Evolutionary conservation across 2,113 vertebrate species (phyloP).

Genomic region (Puffinus mauretanicus): DNA sequence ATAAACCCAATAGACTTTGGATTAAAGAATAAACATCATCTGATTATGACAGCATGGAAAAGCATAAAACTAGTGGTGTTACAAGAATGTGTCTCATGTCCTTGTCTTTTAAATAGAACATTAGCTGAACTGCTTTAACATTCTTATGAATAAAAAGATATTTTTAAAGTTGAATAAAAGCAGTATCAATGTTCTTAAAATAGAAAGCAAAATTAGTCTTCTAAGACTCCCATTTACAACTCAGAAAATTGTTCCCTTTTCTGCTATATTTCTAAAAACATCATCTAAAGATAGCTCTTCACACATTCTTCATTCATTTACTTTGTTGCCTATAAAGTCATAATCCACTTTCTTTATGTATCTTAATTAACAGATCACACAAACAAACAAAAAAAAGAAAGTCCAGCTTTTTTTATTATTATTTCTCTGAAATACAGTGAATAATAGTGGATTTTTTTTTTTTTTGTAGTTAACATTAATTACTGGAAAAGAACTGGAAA

Average conservation of each 20-base stretch:
- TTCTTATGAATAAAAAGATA: background rate
- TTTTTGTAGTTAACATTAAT: background rate
- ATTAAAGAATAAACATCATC: background rate
- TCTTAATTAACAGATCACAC: background rate
- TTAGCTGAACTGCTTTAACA: background rate
- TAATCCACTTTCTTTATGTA: background rate
- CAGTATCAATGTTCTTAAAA: background rate
- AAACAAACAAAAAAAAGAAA: background rate
- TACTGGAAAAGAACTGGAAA: background rate
- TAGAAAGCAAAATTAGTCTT: background rate
- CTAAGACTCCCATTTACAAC: background rate
- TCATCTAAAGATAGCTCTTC: background rate
- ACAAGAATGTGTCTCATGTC: background rate
- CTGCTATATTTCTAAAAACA: background rate
- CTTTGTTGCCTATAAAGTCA: background rate
- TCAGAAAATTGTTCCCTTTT: background rate
- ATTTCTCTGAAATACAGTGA: background rate
- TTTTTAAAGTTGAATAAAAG: conserved; percentile 5
- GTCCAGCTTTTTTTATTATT: background rate
- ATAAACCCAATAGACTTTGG: background rate
- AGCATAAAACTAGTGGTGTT: background rate
- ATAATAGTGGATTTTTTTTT: background rate
- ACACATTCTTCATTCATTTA: background rate
- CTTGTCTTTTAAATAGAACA: background rate
- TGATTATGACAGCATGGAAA: background rate